Evolutionary conservation across 1,140 invertebrate genomes (phyloP).

Genomic region (Achatina immaculata): DNA sequence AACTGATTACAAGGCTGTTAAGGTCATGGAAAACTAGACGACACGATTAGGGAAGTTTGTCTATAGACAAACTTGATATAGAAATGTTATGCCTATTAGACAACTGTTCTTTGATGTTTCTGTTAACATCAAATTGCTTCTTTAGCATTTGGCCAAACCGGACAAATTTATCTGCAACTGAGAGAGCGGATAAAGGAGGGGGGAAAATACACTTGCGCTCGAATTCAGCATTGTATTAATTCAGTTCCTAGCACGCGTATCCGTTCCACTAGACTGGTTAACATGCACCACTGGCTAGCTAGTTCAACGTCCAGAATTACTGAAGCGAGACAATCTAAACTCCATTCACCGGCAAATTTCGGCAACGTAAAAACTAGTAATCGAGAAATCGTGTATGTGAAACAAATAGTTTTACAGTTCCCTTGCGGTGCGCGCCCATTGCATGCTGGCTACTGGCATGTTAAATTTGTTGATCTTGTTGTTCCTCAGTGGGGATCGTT

Average conservation of each 20-base stretch:
- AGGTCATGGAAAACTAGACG: too few species aligned
- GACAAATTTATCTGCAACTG: too few species aligned
- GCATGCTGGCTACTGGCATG: neutral
- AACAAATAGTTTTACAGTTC: neutral
- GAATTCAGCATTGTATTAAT: neutral
- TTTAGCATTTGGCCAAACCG: neutral
- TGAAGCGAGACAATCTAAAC: neutral
- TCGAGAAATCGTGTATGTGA: neutral
- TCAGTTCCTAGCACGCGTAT: neutral
- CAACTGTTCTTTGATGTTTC: neutral
- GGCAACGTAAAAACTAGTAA: neutral
- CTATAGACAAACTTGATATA: too few species aligned
- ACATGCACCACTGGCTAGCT: neutral
- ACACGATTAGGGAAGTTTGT: too few species aligned
- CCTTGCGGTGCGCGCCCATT: neutral
- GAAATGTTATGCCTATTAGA: too few species aligned
- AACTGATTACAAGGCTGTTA: too few species aligned
- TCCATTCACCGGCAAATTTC: neutral
- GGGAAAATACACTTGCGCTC: too few species aligned
- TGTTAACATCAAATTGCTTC: neutral
- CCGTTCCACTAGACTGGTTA: neutral
- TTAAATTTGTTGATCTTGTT: neutral
- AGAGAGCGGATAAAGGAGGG: too few species aligned
- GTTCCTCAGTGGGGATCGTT: neutral
- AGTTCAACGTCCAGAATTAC: neutral